phyloP scores from a whole-genome alignment of 2,797 vertebrate species.

The Lutjanus campechanus region DNA sequence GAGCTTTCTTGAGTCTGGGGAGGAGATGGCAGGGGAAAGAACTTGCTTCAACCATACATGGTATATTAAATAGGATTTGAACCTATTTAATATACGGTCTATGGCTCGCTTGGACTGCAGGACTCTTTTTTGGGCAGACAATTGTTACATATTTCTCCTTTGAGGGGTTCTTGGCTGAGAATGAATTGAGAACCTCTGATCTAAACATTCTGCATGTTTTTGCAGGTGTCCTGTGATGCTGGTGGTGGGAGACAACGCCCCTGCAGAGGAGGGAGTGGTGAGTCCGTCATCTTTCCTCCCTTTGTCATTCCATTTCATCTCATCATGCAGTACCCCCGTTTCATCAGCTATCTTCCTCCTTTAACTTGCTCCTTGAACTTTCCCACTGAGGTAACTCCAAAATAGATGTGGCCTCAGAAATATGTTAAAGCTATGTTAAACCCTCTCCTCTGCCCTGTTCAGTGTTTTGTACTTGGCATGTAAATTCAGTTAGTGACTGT shows the following conservation, averaged over 20 bases:
- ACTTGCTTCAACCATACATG: too few species aligned
- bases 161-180: too few species aligned
- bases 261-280: conserved; percentile 97
- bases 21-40: too few species aligned
- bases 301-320: background rate
- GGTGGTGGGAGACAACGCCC: conserved; percentile 96
- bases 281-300: conserved; percentile 70
- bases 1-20: too few species aligned
- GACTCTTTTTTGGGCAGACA: too few species aligned
- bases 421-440: background rate
- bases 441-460: conserved; percentile 9
- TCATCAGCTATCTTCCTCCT: background rate
- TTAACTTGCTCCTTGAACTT: background rate
- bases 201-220: background rate
- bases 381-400: background rate
- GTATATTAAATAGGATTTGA: too few species aligned
- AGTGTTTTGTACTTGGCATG: conserved; percentile 36
- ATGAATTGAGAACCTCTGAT: too few species aligned
- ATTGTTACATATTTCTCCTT: too few species aligned
- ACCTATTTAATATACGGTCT: too few species aligned
- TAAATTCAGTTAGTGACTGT: conserved; percentile 25
- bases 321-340: background rate
- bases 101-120: too few species aligned
- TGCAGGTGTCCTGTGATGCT: conserved; percentile 95
- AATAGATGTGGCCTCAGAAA: background rate